These are phyloP conservation scores for Ornithorhynchus anatinus DNA, from an alignment of 2,113 vertebrate species.

Conservation along the genomic window DNA sequence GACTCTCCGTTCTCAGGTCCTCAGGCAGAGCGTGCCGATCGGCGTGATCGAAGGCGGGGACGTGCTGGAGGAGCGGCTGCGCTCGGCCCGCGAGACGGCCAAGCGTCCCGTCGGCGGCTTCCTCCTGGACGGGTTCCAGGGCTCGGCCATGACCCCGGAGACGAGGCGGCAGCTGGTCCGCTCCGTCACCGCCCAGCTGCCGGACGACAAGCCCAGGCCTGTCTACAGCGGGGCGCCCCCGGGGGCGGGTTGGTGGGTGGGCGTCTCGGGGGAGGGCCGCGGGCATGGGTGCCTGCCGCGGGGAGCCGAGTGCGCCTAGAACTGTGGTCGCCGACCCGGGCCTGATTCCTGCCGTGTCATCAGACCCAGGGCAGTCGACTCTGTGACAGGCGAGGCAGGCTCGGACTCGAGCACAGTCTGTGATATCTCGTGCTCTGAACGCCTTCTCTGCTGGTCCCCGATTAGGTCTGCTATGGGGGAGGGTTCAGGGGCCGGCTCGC, in stretches of 20 bases:
- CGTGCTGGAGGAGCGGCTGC: slow-evolving; percentile 86
- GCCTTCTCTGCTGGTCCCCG: not conserved
- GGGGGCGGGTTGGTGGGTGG: too few relatives aligned
- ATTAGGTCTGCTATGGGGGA: not conserved
- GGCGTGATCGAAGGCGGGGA: slow-evolving; percentile 94
- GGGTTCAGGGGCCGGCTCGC: not conserved
- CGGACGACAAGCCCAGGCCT: slow-evolving; percentile 93
- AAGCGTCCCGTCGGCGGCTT: slow-evolving; percentile 95
- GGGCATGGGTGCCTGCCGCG: too few relatives aligned
- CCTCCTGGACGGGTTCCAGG: slow-evolving; percentile 90
- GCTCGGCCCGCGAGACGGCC: slow-evolving; percentile 91
- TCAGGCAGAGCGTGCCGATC: slow-evolving; percentile 81
- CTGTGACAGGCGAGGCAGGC: too few relatives aligned
- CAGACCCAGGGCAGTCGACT: too few relatives aligned
- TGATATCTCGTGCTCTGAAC: not conserved
- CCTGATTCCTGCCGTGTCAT: too few relatives aligned
- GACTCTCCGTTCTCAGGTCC: slow-evolving; percentile 69
- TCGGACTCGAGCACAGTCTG: not conserved
- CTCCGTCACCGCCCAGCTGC: slow-evolving; percentile 83
- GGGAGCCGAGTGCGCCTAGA: too few relatives aligned
- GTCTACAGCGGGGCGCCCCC: too few relatives aligned
- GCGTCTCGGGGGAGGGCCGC: too few relatives aligned
- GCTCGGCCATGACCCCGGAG: slow-evolving; percentile 67
- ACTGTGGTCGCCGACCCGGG: too few relatives aligned
- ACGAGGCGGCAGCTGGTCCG: slow-evolving; percentile 82